Evolutionary conservation across 1,140 invertebrate species (phyloP).

Genomic region (Pissodes strobi): DNA sequence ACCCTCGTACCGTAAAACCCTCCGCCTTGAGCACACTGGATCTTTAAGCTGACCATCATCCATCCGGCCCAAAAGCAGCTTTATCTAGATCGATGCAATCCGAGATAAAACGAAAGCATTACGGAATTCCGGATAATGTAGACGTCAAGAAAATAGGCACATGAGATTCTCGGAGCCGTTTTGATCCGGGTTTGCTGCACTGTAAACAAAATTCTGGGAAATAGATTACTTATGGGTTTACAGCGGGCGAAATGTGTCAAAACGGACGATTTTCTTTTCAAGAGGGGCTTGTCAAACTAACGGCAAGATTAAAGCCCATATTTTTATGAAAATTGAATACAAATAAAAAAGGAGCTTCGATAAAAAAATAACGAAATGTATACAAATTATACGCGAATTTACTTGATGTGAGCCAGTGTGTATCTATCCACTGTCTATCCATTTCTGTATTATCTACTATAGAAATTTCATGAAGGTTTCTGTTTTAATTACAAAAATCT

Average conservation of each 20-base stretch:
- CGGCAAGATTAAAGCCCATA: no score
- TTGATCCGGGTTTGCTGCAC: slow-evolving; percentile 4
- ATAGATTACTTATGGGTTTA: slow-evolving; percentile 11
- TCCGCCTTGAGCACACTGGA: neutral
- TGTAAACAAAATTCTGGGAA: slow-evolving; percentile 9
- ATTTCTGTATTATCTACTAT: no score
- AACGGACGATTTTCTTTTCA: neutral
- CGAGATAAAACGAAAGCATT: slow-evolving; percentile 23
- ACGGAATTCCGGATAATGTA: slow-evolving; percentile 27
- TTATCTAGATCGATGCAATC: slow-evolving; percentile 25
- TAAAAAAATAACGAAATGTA: no score
- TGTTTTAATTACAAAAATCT: no score
- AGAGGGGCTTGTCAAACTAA: neutral
- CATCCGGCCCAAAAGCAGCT: slow-evolving; percentile 14
- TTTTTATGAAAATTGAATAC: no score
- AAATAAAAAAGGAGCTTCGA: no score
- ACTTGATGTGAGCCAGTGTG: no score
- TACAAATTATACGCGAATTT: no score
- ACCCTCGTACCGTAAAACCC: no score
- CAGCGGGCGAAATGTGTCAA: neutral
- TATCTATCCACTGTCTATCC: no score
- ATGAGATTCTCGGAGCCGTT: slow-evolving; percentile 2
- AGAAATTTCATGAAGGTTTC: no score
- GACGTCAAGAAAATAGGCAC: slow-evolving; percentile 11
- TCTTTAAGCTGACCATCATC: slow-evolving; percentile 26